Conservation (phyloP, 2,113 vertebrate genomes). For the Mobula hypostoma region DNA sequence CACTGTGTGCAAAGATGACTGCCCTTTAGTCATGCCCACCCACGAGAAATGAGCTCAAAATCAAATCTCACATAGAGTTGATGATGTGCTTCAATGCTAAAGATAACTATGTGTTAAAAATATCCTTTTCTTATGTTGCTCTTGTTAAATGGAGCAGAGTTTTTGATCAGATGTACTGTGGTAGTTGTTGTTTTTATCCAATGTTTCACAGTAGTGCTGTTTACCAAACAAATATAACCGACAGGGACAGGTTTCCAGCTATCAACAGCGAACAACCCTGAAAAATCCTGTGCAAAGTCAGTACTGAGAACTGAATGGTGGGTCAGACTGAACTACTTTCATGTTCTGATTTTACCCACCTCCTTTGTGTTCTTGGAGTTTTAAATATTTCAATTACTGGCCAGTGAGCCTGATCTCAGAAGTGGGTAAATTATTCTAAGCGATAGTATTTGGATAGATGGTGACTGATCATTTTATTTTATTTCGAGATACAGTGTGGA, state of each 20-base stretch:
- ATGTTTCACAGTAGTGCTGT: background rate
- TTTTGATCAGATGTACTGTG: background rate
- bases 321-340: background rate
- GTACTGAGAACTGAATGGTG: background rate
- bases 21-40: background rate
- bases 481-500: too few species aligned
- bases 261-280: background rate
- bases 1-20: background rate
- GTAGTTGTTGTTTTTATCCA: background rate
- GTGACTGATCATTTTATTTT: too few species aligned
- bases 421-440: too few species aligned
- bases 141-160: background rate
- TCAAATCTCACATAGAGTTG: background rate
- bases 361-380: background rate
- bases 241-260: background rate
- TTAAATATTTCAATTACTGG: background rate
- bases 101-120: background rate
- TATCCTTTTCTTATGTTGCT: background rate
- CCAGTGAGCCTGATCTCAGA: too few species aligned
- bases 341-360: background rate
- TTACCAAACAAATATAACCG: background rate
- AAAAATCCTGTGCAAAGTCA: background rate
- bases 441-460: too few species aligned
- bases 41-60: background rate
- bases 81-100: background rate